phyloP scores from a whole-genome alignment of 1,140 invertebrate genomes.

The Pseudomyrmex pallidus region DNA sequence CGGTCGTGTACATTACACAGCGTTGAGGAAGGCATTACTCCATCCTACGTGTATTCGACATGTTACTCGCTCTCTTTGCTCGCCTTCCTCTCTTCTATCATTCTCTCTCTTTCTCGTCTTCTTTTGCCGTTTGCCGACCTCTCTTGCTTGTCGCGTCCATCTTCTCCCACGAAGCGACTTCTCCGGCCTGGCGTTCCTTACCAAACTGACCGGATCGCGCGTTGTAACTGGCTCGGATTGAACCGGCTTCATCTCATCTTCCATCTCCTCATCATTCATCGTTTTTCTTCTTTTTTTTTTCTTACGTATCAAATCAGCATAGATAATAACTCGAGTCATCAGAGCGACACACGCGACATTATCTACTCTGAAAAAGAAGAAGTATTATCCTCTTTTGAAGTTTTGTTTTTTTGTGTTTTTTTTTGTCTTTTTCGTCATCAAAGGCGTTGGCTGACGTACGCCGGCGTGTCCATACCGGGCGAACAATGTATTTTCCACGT shows the following conservation, averaged over 20 bases:
- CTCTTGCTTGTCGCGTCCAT: neutral
- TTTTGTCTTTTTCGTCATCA: neutral
- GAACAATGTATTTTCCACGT: neutral
- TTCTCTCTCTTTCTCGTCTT: neutral
- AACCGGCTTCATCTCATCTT: conserved; percentile 68
- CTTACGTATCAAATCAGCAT: conserved; percentile 1
- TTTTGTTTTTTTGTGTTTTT: neutral
- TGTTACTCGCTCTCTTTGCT: conserved; percentile 11
- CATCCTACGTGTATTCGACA: conserved; percentile 1
- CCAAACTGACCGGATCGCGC: conserved; percentile 64
- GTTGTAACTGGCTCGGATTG: conserved; percentile 49
- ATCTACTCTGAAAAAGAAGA: neutral
- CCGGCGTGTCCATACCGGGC: neutral
- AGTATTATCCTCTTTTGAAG: neutral
- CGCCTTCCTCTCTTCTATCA: conserved; percentile 11
- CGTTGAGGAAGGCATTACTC: conserved; percentile 71
- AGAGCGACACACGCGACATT: conserved; percentile 14
- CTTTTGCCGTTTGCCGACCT: neutral
- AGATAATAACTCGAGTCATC: neutral
- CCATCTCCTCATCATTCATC: conserved; percentile 17
- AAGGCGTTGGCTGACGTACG: neutral
- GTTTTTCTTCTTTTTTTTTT: conserved; percentile 25
- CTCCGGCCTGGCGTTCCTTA: conserved; percentile 19
- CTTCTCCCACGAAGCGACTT: conserved; percentile 29
- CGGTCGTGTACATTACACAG: conserved; percentile 73